phyloP scores from a whole-genome alignment of 1,140 invertebrate genomes.

The Orchesella cincta region DNA sequence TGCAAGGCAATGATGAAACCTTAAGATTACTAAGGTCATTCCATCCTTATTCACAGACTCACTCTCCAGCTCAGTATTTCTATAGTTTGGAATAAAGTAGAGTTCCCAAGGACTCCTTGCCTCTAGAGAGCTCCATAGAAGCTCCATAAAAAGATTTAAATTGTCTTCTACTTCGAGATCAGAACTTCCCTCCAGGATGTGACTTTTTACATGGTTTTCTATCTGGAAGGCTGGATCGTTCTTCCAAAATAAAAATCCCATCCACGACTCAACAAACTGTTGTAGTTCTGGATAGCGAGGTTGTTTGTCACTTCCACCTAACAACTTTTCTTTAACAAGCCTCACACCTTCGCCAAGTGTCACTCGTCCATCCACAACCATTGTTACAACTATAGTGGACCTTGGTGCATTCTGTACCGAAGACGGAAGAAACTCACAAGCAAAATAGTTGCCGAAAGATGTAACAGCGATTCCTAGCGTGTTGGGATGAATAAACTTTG shows the following conservation, averaged over 20 bases:
- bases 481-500: too few species aligned
- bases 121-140: neutral
- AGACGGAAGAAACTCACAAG: neutral
- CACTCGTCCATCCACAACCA: neutral
- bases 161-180: too few species aligned
- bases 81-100: neutral
- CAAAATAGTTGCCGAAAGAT: neutral
- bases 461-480: neutral
- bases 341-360: neutral
- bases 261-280: neutral
- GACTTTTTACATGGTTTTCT: neutral
- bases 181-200: neutral
- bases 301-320: neutral
- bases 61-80: neutral
- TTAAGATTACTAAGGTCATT: neutral
- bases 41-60: too few species aligned
- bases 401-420: neutral
- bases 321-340: neutral
- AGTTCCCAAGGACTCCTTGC: conserved; percentile 1
- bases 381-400: neutral
- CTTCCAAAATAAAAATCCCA: conserved; percentile 3
- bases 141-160: neutral
- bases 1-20: neutral
- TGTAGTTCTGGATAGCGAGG: neutral
- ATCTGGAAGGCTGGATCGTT: neutral